Percentiles rank a stretch among this genome's conserved stretches.
phyloP scores from a whole-genome alignment of 2,888 invertebrate genomes.

The Agrochola litura region DNA sequence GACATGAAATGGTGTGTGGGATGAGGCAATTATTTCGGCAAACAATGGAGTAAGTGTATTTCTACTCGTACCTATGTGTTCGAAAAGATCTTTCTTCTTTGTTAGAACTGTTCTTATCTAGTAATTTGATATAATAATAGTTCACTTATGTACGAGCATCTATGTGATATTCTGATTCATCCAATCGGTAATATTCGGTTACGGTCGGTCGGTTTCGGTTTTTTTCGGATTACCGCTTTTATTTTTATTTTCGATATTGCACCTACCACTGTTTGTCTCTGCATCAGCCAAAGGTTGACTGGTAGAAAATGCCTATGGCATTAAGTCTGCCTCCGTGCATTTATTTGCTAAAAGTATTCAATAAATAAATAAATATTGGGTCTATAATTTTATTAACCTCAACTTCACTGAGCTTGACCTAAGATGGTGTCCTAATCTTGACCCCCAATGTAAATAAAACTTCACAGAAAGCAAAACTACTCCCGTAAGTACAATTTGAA shows the following conservation, averaged over 20 bases:
- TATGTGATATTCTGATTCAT: background rate
- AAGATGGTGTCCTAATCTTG: conserved; percentile 23
- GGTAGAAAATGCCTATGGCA: no score
- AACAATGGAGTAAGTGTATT: background rate
- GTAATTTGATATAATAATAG: no score
- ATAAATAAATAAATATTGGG: background rate
- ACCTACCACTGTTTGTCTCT: no score
- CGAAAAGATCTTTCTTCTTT: background rate
- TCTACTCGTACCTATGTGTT: no score
- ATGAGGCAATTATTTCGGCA: background rate
- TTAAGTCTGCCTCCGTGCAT: no score
- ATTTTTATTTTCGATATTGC: no score
- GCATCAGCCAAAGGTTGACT: no score
- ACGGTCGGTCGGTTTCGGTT: no score
- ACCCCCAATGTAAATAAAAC: conserved; percentile 46
- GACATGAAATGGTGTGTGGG: background rate
- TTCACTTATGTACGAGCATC: background rate
- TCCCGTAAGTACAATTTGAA: conserved; percentile 27
- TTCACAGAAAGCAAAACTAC: conserved; percentile 23
- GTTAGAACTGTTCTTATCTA: no score
- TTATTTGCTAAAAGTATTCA: no score
- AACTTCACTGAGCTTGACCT: conserved; percentile 14
- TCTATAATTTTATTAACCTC: background rate
- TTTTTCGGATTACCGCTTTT: no score
- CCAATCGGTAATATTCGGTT: no score